phyloP scores from a whole-genome alignment of 2,797 vertebrate species.

The Eulemur albifrons region DNA sequence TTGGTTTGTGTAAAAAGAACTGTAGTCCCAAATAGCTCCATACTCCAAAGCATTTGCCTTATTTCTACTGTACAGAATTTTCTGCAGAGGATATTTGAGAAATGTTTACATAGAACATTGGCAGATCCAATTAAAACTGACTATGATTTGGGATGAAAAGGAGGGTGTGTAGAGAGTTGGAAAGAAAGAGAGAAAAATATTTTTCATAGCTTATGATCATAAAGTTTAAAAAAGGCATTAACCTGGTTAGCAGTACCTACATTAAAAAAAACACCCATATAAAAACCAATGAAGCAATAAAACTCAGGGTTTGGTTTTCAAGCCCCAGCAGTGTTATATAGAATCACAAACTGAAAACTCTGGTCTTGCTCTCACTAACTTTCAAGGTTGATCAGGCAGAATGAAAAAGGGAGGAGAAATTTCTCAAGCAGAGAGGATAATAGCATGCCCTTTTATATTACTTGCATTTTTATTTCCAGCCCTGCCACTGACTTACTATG shows the following conservation, averaged over 20 bases:
- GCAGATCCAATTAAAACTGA: not conserved
- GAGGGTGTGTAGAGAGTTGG: not conserved
- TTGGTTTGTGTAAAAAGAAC: not conserved
- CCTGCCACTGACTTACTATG: slow-evolving; percentile 46
- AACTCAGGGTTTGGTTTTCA: slow-evolving; percentile 3
- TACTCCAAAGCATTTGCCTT: not conserved
- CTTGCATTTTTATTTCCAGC: slow-evolving; percentile 68
- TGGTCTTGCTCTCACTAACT: slow-evolving; percentile 60
- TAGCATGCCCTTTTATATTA: slow-evolving; percentile 41
- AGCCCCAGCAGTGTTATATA: not conserved
- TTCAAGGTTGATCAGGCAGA: slow-evolving; percentile 73
- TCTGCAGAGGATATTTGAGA: not conserved
- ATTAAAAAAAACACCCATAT: not conserved
- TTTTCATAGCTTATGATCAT: slow-evolving; percentile 27
- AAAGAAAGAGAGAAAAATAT: not conserved
- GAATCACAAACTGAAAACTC: slow-evolving; percentile 25
- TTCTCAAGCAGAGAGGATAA: slow-evolving; percentile 71
- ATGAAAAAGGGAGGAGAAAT: slow-evolving; percentile 64
- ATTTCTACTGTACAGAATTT: not conserved
- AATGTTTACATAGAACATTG: not conserved
- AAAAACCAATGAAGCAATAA: slow-evolving; percentile 30
- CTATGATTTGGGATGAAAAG: not conserved
- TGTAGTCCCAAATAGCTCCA: not conserved
- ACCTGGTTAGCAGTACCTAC: not conserved
- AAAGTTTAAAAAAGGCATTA: slow-evolving; percentile 34